Percentiles rank a stretch among this genome's conserved stretches.
Conservation (phyloP, 2,888 invertebrate genomes). For the Dynastes grantii region DNA sequence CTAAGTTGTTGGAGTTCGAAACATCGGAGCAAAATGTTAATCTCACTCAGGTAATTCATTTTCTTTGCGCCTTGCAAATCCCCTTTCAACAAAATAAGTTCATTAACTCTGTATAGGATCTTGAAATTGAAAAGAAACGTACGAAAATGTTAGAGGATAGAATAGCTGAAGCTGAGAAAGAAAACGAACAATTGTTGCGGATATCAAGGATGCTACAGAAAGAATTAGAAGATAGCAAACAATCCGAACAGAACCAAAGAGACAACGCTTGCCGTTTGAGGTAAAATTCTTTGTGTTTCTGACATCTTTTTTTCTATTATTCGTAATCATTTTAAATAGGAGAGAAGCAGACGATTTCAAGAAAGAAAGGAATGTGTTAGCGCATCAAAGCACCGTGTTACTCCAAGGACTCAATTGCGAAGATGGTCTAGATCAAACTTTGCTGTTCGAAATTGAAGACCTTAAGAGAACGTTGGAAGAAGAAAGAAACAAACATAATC, state of each 20-base stretch:
- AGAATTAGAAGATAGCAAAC: slow-evolving; percentile 76
- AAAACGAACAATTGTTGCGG: slow-evolving; percentile 77
- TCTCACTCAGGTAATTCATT: slow-evolving; percentile 71
- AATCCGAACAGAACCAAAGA: slow-evolving; percentile 77
- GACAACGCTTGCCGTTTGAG: slow-evolving; percentile 73
- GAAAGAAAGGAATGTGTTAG: slow-evolving; percentile 77
- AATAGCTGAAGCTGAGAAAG: slow-evolving; percentile 70
- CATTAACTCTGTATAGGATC: slow-evolving; percentile 68
- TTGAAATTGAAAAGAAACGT: slow-evolving; percentile 72
- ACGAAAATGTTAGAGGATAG: slow-evolving; percentile 74
- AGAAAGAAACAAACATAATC: slow-evolving; percentile 73
- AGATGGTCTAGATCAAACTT: slow-evolving; percentile 72
- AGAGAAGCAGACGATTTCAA: slow-evolving; percentile 76
- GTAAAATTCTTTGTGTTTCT: slow-evolving; percentile 62
- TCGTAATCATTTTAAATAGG: slow-evolving; percentile 60
- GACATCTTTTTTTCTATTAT: not conserved
- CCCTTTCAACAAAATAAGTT: too few species aligned
- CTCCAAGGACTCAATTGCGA: slow-evolving; percentile 75
- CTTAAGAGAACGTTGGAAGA: slow-evolving; percentile 77
- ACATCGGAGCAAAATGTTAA: slow-evolving; percentile 78
- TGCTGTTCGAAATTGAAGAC: slow-evolving; percentile 77
- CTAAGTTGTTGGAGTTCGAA: slow-evolving; percentile 80
- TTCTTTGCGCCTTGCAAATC: not conserved
- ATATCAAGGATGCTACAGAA: slow-evolving; percentile 79
- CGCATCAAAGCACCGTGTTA: slow-evolving; percentile 78